A percentile compares a stretch with the other conserved stretches of the same genome.
Evolutionary conservation across 2,888 invertebrate genomes (phyloP).

Genomic region (Parnassius orleans): DNA sequence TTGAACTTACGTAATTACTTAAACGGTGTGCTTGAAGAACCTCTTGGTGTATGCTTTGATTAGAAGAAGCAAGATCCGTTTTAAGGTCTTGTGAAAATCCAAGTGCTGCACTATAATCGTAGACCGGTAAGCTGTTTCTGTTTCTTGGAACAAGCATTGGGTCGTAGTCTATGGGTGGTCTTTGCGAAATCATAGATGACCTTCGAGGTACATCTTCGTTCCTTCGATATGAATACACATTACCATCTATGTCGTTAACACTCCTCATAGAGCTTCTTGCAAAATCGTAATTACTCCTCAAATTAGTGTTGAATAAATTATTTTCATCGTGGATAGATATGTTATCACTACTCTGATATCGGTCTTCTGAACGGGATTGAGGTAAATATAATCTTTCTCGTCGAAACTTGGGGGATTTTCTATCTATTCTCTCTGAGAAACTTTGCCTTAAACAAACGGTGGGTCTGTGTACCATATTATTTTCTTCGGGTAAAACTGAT

Average conservation of each 20-base stretch:
- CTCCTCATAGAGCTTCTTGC: slow-evolving; percentile 69
- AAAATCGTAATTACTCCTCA: slow-evolving; percentile 63
- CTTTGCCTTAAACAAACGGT: slow-evolving; percentile 73
- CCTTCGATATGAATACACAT: slow-evolving; percentile 51
- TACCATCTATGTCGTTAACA: slow-evolving; percentile 63
- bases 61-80: slow-evolving; percentile 66
- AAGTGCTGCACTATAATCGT: slow-evolving; percentile 65
- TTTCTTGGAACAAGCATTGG: slow-evolving; percentile 76
- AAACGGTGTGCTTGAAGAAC: slow-evolving; percentile 82
- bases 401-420: slow-evolving; percentile 70
- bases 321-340: slow-evolving; percentile 73
- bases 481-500: slow-evolving; percentile 89
- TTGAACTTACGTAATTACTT: slow-evolving; percentile 89
- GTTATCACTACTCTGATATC: slow-evolving; percentile 78
- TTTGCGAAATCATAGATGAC: slow-evolving; percentile 73
- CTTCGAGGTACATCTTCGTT: slow-evolving; percentile 62
- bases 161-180: slow-evolving; percentile 68
- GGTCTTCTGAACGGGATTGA: slow-evolving; percentile 82
- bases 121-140: slow-evolving; percentile 75
- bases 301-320: slow-evolving; percentile 61
- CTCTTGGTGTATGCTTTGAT: slow-evolving; percentile 81
- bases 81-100: slow-evolving; percentile 68
- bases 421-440: slow-evolving; percentile 73
- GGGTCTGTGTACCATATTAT: slow-evolving; percentile 77
- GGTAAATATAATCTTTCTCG: slow-evolving; percentile 64